Conservation (phyloP, 2,113 vertebrate species). For the Crotalus tigris region DNA sequence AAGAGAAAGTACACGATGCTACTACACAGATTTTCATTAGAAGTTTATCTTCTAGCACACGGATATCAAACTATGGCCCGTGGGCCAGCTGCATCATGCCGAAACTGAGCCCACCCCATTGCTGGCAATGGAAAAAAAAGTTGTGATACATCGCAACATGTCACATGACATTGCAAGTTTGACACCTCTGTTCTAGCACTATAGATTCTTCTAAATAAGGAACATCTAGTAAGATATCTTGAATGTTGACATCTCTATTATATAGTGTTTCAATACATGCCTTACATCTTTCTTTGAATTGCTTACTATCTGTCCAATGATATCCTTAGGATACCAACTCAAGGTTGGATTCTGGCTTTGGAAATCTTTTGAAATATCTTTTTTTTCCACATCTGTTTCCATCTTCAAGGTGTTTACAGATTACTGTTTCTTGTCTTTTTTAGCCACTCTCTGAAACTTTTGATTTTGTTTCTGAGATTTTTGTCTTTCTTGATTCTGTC, state of each 20-base stretch:
- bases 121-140: too few species aligned
- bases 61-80: too few species aligned
- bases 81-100: too few species aligned
- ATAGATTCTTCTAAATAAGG: background rate
- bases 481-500: background rate
- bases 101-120: too few species aligned
- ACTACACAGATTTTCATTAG: background rate
- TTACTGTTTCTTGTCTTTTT: background rate
- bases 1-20: background rate
- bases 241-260: background rate
- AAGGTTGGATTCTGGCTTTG: background rate
- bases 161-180: too few species aligned
- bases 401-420: background rate
- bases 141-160: too few species aligned
- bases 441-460: background rate
- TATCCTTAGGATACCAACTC: background rate
- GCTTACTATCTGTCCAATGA: background rate
- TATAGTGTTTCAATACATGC: background rate
- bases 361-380: background rate
- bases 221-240: background rate
- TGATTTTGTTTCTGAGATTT: background rate
- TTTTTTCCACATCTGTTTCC: background rate
- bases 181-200: background rate
- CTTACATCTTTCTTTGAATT: background rate
- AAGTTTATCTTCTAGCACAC: background rate